Evolutionary conservation across 1,140 invertebrate species (phyloP).

Genomic region (Sesamia nonagrioides): DNA sequence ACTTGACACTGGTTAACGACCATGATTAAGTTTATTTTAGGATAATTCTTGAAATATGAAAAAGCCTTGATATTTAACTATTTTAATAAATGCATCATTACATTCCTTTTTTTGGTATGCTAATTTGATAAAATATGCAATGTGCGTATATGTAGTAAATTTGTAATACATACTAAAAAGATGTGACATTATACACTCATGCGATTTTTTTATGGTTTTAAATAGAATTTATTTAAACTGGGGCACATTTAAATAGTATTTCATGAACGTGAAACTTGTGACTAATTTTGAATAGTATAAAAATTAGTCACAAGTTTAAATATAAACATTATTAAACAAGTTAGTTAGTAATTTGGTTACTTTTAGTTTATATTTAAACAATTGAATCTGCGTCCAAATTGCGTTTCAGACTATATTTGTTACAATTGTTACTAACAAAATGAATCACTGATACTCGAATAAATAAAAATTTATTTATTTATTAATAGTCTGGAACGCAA

Average conservation of each 20-base stretch:
- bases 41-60: conserved; percentile 21
- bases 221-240: not conserved
- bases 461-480: no score
- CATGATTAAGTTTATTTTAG: conserved; percentile 50
- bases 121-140: conserved; percentile 4
- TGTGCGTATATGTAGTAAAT: not conserved
- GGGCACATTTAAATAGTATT: not conserved
- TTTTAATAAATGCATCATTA: conserved; percentile 20
- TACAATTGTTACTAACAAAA: no score
- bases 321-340: no score
- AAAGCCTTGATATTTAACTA: conserved; percentile 33
- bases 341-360: no score
- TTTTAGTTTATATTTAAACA: no score
- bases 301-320: no score
- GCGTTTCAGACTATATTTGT: no score
- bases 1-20: conserved; percentile 60
- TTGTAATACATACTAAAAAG: not conserved
- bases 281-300: no score
- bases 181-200: conserved; percentile 22
- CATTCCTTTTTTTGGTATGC: conserved; percentile 28
- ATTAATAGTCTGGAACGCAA: no score
- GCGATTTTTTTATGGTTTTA: no score
- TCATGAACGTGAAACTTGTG: not conserved
- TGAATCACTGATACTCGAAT: no score
- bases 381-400: no score